These are phyloP conservation scores for Haliclystus octoradiatus DNA, from an alignment of 30 jellyfish, hydroid and myxozoan species.

Conservation along the genomic window DNA sequence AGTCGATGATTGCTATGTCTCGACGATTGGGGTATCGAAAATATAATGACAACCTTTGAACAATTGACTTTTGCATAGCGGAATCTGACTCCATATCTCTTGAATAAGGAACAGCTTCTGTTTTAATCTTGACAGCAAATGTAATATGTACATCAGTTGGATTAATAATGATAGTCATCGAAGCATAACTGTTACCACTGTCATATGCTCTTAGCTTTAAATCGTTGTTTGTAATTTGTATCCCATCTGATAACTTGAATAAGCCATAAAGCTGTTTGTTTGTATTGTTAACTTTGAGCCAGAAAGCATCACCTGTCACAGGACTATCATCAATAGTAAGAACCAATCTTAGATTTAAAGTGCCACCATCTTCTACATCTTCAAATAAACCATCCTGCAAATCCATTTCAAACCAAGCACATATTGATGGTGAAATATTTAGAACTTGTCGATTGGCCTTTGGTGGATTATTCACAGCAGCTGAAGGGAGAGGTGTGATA, in stretches of 20 bases:
- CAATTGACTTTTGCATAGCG: neutral
- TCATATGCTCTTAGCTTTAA: neutral
- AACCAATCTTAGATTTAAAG: slow-evolving; percentile 39
- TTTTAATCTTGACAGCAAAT: neutral
- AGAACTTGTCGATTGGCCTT: neutral
- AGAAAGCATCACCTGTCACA: neutral
- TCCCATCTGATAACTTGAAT: neutral
- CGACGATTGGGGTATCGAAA: too few relatives aligned
- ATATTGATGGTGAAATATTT: slow-evolving; percentile 1
- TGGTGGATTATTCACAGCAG: neutral
- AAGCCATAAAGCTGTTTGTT: neutral
- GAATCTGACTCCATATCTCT: neutral
- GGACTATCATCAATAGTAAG: slow-evolving; percentile 20
- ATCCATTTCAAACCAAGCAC: slow-evolving; percentile 41
- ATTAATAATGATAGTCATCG: neutral
- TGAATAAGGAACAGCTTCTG: neutral
- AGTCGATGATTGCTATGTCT: neutral
- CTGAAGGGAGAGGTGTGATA: neutral
- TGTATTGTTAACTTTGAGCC: neutral
- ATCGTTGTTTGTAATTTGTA: neutral
- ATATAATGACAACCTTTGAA: neutral
- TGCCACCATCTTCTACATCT: slow-evolving; percentile 54
- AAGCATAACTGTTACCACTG: neutral
- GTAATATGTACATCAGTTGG: neutral
- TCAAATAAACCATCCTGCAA: slow-evolving; percentile 32